Evolutionary conservation across 64 coral and sea anemone species (phyloP), one percentile per base, ranked within the genome.

Genomic region (Acropora tenuis): DNA sequence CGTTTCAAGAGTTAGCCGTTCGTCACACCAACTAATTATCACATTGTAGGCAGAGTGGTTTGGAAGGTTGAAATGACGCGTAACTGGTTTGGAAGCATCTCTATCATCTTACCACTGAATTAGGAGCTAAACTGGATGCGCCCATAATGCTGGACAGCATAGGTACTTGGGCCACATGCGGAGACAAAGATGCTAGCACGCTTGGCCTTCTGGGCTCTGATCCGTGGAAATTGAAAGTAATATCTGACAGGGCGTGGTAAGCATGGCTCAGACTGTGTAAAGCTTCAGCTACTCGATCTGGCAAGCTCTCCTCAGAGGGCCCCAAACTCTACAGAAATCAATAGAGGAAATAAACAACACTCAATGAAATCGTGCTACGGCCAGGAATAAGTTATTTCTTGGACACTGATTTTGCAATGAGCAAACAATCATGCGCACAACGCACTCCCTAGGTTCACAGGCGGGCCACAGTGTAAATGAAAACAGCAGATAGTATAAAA

Each of bases 171-270:
- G 90, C 46, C 19, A 80, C 78, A 13, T 96, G 90, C 5, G 91
- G 88, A 13, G 94, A 94, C 46, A 99, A 75, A 3, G 97, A 65
- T 20, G 97, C 89, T 1, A 99, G 60, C 17, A 99, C 94, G 77
- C 75, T 93, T 6, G 95, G 88, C 18, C 89, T 75, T 13, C 97
- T 85, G 9, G 97, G 91, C 50, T 99, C 97, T 79, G 91, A 89
- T 2, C 84, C 90, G 41, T 88, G 88, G 74, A 99, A 92, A 76
- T 94, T 99, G 61, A 93, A 93, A 6, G 97, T 94, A 18, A 99
- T 60, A 61, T 99, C 97, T 80, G 97, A 99, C 44, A 99, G 85
- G 43, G 97, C 97, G 58, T 99, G 97, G 80, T 96, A 99, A 41
- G 94, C 95, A 89, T 99, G 97, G 40, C 97, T 99, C 3, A 99